Evolutionary conservation across 1,140 invertebrate genomes (phyloP).

Genomic region (Teleopsis dalmanni): DNA sequence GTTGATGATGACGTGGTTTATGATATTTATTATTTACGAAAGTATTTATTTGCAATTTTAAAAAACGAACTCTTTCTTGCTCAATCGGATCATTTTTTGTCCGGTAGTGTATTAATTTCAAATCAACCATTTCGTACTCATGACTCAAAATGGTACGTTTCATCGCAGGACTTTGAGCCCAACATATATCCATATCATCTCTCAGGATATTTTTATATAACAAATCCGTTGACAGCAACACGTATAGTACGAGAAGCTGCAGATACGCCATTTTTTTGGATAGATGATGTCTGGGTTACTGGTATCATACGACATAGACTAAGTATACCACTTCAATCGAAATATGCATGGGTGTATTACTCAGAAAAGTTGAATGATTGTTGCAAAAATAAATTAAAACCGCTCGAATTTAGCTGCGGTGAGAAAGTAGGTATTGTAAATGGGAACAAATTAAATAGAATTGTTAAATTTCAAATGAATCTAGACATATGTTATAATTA

Average conservation of each 20-base stretch:
- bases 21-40: constrained; percentile 59
- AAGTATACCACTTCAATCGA: constrained; percentile 52
- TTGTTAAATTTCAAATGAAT: too few species aligned
- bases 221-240: constrained; percentile 51
- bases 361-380: too few species aligned
- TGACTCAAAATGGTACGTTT: constrained; percentile 75
- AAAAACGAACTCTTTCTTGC: constrained; percentile 39
- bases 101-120: constrained; percentile 61
- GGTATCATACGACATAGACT: constrained; percentile 60
- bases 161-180: constrained; percentile 54
- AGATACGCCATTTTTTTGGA: constrained; percentile 64
- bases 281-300: constrained; percentile 75
- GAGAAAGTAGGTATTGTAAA: too few species aligned
- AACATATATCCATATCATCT: constrained; percentile 65
- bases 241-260: constrained; percentile 48
- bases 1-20: constrained; percentile 83
- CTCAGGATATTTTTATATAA: constrained; percentile 78
- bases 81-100: constrained; percentile 44
- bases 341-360: constrained; percentile 55
- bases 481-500: too few species aligned
- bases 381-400: too few species aligned
- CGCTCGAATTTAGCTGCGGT: too few species aligned
- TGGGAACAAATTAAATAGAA: too few species aligned
- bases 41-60: constrained; percentile 43
- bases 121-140: constrained; percentile 57